phyloP scores from a whole-genome alignment of 1,140 invertebrate genomes.

The Matsumurasca onukii region DNA sequence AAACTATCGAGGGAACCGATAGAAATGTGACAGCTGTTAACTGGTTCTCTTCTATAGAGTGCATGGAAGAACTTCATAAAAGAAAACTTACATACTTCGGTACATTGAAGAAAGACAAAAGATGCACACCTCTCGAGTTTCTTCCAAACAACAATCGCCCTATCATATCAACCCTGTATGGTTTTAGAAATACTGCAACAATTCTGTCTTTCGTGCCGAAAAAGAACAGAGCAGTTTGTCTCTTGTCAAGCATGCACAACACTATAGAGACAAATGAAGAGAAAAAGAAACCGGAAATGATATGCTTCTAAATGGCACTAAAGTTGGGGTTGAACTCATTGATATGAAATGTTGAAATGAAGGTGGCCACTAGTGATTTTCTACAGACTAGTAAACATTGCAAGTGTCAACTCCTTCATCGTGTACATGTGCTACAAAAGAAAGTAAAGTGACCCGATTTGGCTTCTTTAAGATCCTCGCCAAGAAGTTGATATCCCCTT shows the following conservation, averaged over 20 bases:
- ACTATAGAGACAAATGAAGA: conserved; percentile 31
- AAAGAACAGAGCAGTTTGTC: conserved; percentile 40
- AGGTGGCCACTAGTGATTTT: too few relatives aligned
- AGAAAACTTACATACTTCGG: conserved; percentile 33
- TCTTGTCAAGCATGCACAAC: conserved; percentile 43
- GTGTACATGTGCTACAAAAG: conserved; percentile 39
- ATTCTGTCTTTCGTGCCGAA: conserved; percentile 42
- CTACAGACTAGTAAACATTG: too few relatives aligned
- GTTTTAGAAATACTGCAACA: conserved; percentile 39
- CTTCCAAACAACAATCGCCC: conserved; percentile 1
- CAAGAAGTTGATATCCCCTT: conserved; percentile 33
- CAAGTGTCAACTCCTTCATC: conserved; percentile 39
- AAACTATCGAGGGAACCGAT: conserved; percentile 35
- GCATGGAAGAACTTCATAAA: conserved; percentile 44
- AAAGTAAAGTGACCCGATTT: conserved; percentile 44
- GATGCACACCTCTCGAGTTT: conserved; percentile 43
- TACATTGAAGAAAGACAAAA: conserved; percentile 45
- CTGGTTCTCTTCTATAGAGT: conserved; percentile 45
- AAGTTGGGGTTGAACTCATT: conserved; percentile 43
- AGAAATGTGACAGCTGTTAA: conserved; percentile 47
- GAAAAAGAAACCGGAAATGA: conserved; percentile 43
- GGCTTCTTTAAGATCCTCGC: conserved; percentile 38
- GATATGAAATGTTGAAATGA: too few relatives aligned
- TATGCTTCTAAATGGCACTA: conserved; percentile 44
- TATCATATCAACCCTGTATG: conserved; percentile 23